phyloP scores from a whole-genome alignment of 2,888 invertebrate genomes.

The Gerris lacustris region DNA sequence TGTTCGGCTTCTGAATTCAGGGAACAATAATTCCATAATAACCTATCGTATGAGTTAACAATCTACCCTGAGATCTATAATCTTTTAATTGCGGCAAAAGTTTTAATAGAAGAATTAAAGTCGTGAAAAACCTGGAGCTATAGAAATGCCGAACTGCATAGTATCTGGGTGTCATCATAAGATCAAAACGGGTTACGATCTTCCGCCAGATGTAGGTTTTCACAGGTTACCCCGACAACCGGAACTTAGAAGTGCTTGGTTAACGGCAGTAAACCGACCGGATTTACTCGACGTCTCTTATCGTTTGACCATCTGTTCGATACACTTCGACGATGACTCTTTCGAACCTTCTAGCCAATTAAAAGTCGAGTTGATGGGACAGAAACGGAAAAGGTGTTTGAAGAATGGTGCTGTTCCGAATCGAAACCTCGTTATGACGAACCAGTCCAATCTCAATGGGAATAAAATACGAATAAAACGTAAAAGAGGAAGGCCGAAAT shows the following conservation, averaged over 20 bases:
- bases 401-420: background rate
- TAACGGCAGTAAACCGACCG: background rate
- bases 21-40: no score
- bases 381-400: background rate
- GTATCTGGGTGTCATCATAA: background rate
- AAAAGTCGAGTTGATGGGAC: background rate
- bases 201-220: background rate
- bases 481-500: no score
- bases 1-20: no score
- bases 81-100: no score
- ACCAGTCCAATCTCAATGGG: no score
- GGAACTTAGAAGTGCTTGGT: background rate
- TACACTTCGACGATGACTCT: background rate
- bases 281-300: background rate
- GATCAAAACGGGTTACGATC: background rate
- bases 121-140: no score
- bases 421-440: background rate
- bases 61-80: no score
- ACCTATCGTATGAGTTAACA: no score
- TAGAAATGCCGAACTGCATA: background rate
- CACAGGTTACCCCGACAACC: background rate
- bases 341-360: background rate
- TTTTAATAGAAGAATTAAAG: no score
- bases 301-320: background rate
- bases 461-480: no score